Conservation (phyloP, 1,140 invertebrate genomes). For the Zaprionus tsacasi region DNA sequence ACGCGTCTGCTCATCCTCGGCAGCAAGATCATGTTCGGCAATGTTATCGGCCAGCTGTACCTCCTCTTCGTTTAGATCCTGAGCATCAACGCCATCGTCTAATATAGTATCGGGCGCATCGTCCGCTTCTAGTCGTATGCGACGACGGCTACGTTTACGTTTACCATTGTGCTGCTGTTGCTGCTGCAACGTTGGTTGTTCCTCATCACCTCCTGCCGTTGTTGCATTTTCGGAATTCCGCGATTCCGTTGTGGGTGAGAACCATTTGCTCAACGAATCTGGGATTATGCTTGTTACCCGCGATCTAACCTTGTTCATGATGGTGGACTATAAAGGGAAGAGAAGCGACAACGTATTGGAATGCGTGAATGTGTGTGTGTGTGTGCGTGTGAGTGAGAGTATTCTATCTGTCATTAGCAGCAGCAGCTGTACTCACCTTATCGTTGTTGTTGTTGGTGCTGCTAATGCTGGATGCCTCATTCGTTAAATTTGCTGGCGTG, state of each 20-base stretch:
- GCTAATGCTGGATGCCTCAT: conserved; percentile 25
- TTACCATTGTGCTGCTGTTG: conserved; percentile 28
- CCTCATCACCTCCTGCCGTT: conserved; percentile 8
- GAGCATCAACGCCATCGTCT: conserved; percentile 60
- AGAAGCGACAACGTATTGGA: background rate
- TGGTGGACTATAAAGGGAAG: conserved; percentile 61
- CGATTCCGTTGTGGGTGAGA: conserved; percentile 54
- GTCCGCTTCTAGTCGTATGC: conserved; percentile 63
- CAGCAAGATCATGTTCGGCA: conserved; percentile 70
- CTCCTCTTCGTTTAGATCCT: conserved; percentile 63
- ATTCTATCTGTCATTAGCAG: background rate
- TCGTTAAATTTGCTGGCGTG: conserved; percentile 34
- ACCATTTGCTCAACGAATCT: conserved; percentile 69
- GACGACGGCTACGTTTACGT: conserved; percentile 59
- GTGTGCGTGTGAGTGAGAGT: background rate
- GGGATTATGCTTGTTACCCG: conserved; percentile 73
- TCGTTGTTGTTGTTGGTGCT: conserved; percentile 19
- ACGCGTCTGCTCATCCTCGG: conserved; percentile 68
- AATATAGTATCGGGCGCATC: conserved; percentile 54
- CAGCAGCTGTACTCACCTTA: conserved; percentile 44
- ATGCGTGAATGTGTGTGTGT: background rate
- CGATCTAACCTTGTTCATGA: conserved; percentile 73
- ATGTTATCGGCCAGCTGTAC: conserved; percentile 71
- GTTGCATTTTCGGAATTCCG: conserved; percentile 10
- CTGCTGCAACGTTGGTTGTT: conserved; percentile 3